A percentile compares a stretch with the other conserved stretches of the same genome.
These are phyloP conservation scores for Deroptyus accipitrinus DNA, from an alignment of 2,113 vertebrate genomes.

Conservation along the genomic window DNA sequence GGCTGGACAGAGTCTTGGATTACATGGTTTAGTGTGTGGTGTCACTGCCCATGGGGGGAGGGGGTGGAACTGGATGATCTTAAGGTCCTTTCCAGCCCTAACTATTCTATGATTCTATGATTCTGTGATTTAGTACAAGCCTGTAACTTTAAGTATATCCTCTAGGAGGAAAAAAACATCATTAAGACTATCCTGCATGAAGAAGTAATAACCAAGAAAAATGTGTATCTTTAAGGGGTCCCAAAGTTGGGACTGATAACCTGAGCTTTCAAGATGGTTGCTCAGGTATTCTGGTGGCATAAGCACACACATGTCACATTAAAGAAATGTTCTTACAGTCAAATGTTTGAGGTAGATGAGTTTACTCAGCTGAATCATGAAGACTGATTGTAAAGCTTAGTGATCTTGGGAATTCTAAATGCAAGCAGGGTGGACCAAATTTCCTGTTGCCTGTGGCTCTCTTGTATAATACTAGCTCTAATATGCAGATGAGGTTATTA, in stretches of 20 bases:
- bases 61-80: not conserved
- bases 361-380: not conserved
- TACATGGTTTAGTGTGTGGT: not conserved
- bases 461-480: not conserved
- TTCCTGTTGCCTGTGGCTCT: not conserved
- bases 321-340: not conserved
- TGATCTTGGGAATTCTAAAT: not conserved
- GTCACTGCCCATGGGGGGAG: too few relatives aligned
- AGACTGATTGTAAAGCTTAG: not conserved
- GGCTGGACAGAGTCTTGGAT: not conserved
- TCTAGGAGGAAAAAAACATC: not conserved
- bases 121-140: not conserved
- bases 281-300: not conserved
- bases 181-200: not conserved
- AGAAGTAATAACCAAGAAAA: not conserved
- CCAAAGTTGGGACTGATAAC: not conserved
- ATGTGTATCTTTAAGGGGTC: not conserved
- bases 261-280: not conserved
- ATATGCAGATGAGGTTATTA: not conserved
- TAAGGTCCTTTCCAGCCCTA: not conserved
- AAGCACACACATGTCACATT: not conserved
- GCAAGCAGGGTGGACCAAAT: not conserved
- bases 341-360: not conserved
- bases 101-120: not conserved
- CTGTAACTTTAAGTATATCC: not conserved